These are phyloP conservation scores for Matsumyia berberina DNA, from an alignment of 2,888 invertebrate species.

Conservation along the genomic window DNA sequence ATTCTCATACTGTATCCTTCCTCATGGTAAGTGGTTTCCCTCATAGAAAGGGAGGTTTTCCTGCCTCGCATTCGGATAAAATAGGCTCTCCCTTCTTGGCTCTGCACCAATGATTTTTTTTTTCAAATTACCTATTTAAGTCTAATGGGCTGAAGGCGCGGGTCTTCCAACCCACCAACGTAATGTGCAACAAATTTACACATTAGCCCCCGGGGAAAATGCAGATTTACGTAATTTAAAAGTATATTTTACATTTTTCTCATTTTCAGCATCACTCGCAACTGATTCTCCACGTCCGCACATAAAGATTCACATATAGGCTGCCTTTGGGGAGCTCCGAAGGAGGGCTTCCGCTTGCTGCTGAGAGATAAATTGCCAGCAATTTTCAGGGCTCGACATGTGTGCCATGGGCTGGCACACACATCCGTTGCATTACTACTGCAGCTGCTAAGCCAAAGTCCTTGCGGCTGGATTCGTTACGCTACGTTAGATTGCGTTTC, in stretches of 20 bases:
- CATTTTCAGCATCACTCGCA: conserved; percentile 38
- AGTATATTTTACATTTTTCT: conserved; percentile 45
- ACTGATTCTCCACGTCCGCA: conserved; percentile 20
- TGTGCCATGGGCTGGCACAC: conserved; percentile 64
- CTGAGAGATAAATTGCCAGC: conserved; percentile 67
- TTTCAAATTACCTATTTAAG: conserved; percentile 46
- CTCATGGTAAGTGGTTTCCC: conserved; percentile 1
- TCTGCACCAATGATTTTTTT: conserved; percentile 33
- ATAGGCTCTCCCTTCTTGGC: conserved; percentile 49
- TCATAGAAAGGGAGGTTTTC: not conserved
- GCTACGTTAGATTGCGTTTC: conserved; percentile 52
- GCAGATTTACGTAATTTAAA: conserved; percentile 60
- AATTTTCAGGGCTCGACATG: conserved; percentile 40
- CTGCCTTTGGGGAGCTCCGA: not conserved
- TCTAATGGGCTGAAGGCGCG: no score
- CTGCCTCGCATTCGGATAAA: conserved; percentile 7
- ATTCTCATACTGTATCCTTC: not conserved
- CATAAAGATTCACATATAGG: not conserved
- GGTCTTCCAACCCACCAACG: not conserved
- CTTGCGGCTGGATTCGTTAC: conserved; percentile 50
- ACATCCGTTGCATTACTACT: conserved; percentile 54
- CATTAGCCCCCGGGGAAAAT: conserved; percentile 61
- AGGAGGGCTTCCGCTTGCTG: conserved; percentile 15
- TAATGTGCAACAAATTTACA: conserved; percentile 57
- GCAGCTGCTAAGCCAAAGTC: conserved; percentile 42